Percentiles rank a stretch among this genome's conserved stretches.
These are phyloP conservation scores for Andrena marginata DNA, from an alignment of 2,888 invertebrate genomes.

Conservation along the genomic window DNA sequence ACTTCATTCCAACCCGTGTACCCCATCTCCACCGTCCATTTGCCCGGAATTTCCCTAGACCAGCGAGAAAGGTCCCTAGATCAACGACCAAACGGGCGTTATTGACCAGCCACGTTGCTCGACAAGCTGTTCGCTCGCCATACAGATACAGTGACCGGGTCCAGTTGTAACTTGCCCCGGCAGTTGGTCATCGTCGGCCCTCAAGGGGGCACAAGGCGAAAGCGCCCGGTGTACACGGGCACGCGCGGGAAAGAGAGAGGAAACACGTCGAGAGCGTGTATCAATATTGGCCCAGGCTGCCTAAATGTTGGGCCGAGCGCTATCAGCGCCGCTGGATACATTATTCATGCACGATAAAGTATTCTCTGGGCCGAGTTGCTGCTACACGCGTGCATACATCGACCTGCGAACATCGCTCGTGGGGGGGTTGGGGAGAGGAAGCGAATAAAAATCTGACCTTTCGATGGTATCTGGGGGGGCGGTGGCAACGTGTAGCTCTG, in stretches of 20 bases:
- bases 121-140: slow-evolving; percentile 3
- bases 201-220: slow-evolving; percentile 4
- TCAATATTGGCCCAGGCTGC: slow-evolving; percentile 72
- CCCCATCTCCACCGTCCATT: too few species aligned
- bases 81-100: too few species aligned
- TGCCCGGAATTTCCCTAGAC: too few species aligned
- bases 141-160: background rate
- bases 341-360: slow-evolving; percentile 76
- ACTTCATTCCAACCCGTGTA: too few species aligned
- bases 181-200: slow-evolving; percentile 37
- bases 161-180: slow-evolving; percentile 15
- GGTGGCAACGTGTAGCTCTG: background rate
- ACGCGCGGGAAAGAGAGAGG: slow-evolving; percentile 29
- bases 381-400: slow-evolving; percentile 41
- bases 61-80: too few species aligned
- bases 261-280: slow-evolving; percentile 67
- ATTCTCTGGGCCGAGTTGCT: slow-evolving; percentile 61
- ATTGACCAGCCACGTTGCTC: too few species aligned
- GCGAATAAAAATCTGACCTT: slow-evolving; percentile 32
- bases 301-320: slow-evolving; percentile 72
- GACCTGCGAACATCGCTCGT: slow-evolving; percentile 1
- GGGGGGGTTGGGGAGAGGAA: background rate
- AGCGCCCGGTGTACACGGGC: slow-evolving; percentile 29
- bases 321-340: slow-evolving; percentile 70
- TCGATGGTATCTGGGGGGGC: background rate